Conservation (phyloP, 37 sponge, comb jelly and placozoan genomes). For the Aphrocallistes beatrix region DNA sequence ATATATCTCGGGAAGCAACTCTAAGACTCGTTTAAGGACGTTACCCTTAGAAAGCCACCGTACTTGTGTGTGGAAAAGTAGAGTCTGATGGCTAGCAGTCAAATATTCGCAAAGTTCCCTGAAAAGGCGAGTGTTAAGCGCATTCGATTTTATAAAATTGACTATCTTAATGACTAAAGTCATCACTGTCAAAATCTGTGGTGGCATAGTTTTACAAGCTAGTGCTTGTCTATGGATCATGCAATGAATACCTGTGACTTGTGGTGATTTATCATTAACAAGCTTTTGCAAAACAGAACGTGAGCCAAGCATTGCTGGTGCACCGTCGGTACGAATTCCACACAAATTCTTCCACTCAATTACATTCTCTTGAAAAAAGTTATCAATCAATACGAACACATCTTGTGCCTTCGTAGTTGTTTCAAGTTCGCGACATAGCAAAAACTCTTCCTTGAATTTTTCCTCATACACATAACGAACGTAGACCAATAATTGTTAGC, state of each 20-base stretch:
- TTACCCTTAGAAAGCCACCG: conserved; percentile 20
- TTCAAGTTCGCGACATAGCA: conserved; percentile 12
- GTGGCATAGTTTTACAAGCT: conserved; percentile 9
- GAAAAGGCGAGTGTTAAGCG: conserved; percentile 15
- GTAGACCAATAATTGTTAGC: conserved; percentile 15
- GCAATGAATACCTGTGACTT: background rate
- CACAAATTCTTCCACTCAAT: background rate
- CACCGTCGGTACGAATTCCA: background rate
- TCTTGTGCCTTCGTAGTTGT: conserved; percentile 12
- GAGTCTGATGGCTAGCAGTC: conserved; percentile 13
- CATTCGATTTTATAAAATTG: background rate
- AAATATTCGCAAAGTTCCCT: background rate
- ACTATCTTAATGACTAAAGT: conserved; percentile 7
- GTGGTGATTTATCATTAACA: background rate
- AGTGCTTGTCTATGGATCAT: conserved; percentile 19
- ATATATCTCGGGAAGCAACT: conserved; percentile 20
- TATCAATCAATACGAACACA: conserved; percentile 9
- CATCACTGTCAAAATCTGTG: conserved; percentile 18
- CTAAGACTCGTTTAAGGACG: conserved; percentile 19
- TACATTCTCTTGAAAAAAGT: background rate
- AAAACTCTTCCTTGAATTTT: conserved; percentile 14
- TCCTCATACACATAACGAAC: conserved; percentile 10
- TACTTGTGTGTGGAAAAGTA: background rate
- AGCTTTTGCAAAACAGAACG: background rate
- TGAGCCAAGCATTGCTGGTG: conserved; percentile 10